Evolutionary conservation across 2,113 vertebrate species (phyloP), one percentile per base, ranked within the genome.

Genomic region (Chascanopsetta lugubris): DNA sequence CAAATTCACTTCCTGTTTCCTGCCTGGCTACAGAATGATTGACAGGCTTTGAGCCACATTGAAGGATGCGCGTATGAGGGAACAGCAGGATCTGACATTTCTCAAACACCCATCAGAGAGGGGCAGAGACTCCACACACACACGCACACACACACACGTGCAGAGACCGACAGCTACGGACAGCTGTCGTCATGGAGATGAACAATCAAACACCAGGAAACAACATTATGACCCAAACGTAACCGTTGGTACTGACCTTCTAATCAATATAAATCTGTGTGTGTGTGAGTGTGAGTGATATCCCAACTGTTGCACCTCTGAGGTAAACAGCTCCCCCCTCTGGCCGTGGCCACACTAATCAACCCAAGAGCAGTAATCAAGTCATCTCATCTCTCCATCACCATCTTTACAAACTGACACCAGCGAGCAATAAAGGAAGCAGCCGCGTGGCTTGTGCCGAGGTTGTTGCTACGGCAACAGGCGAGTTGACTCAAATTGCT

Each of bases 301-400:
- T 22, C 15, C 42, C 15, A 48, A 70, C 66, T 80, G 80, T 75
- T 79, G 65, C 65, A 22, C 66, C 80, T 42, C 26, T 47, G 42
- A 50, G 67, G 56, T 57, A 21, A 83, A 84, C 77, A 77, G 84
- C 84, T 45, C 86, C 87, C 85, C 48, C 82, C 49, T 69, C 72
- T 87, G 88, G 85, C 32, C 0, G 65, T 53, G 55, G 72, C n/a
- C n/a, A n/a, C 53, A 21, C 30, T n/a, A 10, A 46, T 13, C 46
- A 38, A 51, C 24, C 43, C 10, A 30, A 27, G n/a, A n/a, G n/a
- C 64, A 24, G 17, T 45, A 21, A 32, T 8, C 32, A 34, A 12
- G 32, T 13, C 11, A 4, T 26, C 49, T 49, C 34, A 1, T 36
- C n/a, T 32, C 36, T 57, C 7, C 29, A 21, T 50, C 5, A 0